phyloP scores from a whole-genome alignment of 2,113 vertebrate species.

The Carassius gibelio region DNA sequence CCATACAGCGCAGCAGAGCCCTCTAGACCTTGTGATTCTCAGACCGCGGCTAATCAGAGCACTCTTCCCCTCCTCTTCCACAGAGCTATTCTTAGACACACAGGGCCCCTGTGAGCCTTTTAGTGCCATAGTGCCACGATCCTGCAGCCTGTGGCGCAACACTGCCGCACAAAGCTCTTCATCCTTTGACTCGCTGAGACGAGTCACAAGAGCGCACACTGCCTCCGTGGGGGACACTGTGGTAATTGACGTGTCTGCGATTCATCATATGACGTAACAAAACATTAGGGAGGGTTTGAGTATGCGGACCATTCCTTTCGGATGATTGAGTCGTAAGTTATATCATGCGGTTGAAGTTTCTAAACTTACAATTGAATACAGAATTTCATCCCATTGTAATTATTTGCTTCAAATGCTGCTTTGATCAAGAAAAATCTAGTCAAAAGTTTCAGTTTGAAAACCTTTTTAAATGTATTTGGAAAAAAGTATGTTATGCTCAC shows the following conservation, averaged over 20 bases:
- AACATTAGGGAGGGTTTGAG: slow-evolving; percentile 44
- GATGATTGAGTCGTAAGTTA: slow-evolving; percentile 1
- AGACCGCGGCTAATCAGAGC: slow-evolving; percentile 52
- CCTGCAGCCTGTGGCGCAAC: slow-evolving; percentile 52
- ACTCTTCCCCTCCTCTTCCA: slow-evolving; percentile 46
- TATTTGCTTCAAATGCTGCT: too few relatives aligned
- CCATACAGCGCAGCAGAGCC: slow-evolving; percentile 25
- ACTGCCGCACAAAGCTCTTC: slow-evolving; percentile 55
- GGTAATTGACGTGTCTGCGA: slow-evolving; percentile 44
- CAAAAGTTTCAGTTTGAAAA: too few relatives aligned
- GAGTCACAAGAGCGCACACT: slow-evolving; percentile 55
- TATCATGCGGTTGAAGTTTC: slow-evolving; percentile 3
- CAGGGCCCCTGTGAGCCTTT: slow-evolving; percentile 52
- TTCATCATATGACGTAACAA: slow-evolving; percentile 48
- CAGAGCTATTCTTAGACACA: slow-evolving; percentile 55
- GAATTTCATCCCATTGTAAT: too few relatives aligned
- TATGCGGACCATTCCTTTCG: neutral
- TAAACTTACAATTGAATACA: too few relatives aligned
- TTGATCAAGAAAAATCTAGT: too few relatives aligned
- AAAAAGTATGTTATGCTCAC: too few relatives aligned
- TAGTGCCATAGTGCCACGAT: slow-evolving; percentile 50
- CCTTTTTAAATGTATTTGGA: neutral
- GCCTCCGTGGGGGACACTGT: slow-evolving; percentile 35
- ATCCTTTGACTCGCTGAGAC: slow-evolving; percentile 56
- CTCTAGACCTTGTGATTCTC: neutral